phyloP scores from a whole-genome alignment of 2,888 invertebrate species.

The Panzeria rudis region DNA sequence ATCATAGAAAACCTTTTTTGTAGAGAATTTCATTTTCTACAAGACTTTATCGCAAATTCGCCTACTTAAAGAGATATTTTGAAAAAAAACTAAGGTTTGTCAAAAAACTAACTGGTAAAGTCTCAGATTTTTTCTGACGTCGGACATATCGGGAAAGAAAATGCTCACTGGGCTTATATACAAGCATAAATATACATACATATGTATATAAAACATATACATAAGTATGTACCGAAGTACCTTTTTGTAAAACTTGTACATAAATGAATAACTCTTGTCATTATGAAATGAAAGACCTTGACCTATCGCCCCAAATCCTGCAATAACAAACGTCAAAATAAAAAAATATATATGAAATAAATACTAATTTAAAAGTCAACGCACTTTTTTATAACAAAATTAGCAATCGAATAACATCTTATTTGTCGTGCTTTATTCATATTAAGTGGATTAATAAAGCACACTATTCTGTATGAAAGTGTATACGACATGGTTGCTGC shows the following conservation, averaged over 20 bases:
- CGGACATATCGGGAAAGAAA: no score
- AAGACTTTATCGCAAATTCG: no score
- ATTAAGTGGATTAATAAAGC: slow-evolving; percentile 31
- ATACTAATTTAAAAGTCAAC: slow-evolving; percentile 33
- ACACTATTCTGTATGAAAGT: neutral
- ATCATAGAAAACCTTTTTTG: no score
- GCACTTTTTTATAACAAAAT: slow-evolving; percentile 43
- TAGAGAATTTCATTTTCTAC: no score
- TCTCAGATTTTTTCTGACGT: no score
- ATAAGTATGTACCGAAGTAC: no score
- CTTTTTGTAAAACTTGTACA: no score
- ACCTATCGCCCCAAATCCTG: slow-evolving; percentile 51
- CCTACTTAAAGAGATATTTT: no score
- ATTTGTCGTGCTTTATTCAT: slow-evolving; percentile 45
- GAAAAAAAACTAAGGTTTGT: no score
- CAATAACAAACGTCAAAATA: slow-evolving; percentile 3
- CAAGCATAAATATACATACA: neutral
- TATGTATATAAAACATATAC: no score
- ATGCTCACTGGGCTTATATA: neutral
- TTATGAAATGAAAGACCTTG: slow-evolving; percentile 34
- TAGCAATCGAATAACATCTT: slow-evolving; percentile 25
- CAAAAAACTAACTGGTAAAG: no score
- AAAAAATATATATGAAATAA: neutral
- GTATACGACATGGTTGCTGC: slow-evolving; percentile 4
- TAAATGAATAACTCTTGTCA: neutral